Base-by-base conservation (phyloP, 1,140 invertebrate species). In the Delia radicum region DNA sequence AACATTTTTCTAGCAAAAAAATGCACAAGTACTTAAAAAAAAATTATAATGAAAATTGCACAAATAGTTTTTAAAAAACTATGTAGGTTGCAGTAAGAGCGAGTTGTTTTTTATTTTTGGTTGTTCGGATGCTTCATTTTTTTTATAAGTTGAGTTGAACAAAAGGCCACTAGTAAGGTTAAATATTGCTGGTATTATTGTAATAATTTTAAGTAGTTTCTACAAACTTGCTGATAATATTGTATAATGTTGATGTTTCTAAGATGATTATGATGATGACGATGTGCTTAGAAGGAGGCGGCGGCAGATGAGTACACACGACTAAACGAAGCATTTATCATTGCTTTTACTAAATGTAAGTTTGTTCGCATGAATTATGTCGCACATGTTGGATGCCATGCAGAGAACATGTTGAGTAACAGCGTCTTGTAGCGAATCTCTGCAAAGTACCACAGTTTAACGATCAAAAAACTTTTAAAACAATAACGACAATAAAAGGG, bases 351-450 rank as follows among this genome's bases (percentile, higher is more conserved):
- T 92, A 93, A 89, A 93, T 93, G 88, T 91, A 93, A 82, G 91
- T 92, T 87, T 93, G 91, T 88, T 93, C 91, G 87, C 91, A 92
- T 87, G 91, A 93, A 85, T 92, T 92, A 87, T 92, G 91, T 78
- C 91, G 89, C 82, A 91, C 87, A 84, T 89, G 88, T 83, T 90
- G 89, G 80, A 91, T 90, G 80, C 90, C 89, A 85, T 90, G 89
- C 77, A 91, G 87, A 74, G 89, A 90, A 82, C 89, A 90, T 79
- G 91, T 90, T 78, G 91, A 92, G 87, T 92, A 92, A 89, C 92
- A 93, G 78, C 91, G 89, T 78, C 90, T 89, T 75, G 91, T 92
- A 77, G 91, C 90, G 86, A 92, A 92, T 87, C 89, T 90, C 91
- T 93, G 91, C 78, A 91, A 90, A 87, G 65, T 69, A 69, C 27